These are phyloP conservation scores for Sepioteuthis lessoniana DNA, from an alignment of 2,888 invertebrate genomes.

Conservation along the genomic window DNA sequence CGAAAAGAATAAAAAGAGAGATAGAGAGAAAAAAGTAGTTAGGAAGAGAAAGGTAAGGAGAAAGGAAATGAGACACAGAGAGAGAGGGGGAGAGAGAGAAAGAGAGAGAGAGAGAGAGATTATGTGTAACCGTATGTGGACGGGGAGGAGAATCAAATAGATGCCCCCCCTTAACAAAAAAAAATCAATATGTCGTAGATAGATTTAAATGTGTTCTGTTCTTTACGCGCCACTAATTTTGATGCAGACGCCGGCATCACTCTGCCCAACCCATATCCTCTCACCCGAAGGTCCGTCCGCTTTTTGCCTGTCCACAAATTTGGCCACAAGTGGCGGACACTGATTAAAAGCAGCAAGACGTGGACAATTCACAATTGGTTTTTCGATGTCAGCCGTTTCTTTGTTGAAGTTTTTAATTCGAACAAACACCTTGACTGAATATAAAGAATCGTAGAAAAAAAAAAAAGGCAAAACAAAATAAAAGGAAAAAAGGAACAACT, in stretches of 20 bases:
- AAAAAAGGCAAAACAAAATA: too few species aligned
- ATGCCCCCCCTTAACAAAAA: too few species aligned
- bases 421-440: background rate
- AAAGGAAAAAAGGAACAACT: too few species aligned
- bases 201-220: constrained; percentile 9
- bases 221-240: constrained; percentile 10
- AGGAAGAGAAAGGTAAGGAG: background rate
- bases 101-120: background rate
- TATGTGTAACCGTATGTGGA: background rate
- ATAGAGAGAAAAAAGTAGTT: background rate
- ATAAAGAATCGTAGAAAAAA: background rate
- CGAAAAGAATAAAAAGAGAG: background rate
- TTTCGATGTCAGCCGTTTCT: background rate
- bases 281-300: background rate
- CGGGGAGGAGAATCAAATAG: background rate
- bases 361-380: background rate
- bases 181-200: constrained; percentile 6
- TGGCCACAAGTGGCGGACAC: background rate
- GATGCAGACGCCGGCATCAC: background rate
- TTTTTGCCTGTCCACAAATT: background rate
- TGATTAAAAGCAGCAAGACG: background rate
- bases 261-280: background rate
- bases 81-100: background rate
- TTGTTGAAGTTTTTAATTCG: background rate
- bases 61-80: background rate